These are phyloP conservation scores for Bucorvus abyssinicus DNA, from an alignment of 2,797 vertebrate species.

Conservation along the genomic window DNA sequence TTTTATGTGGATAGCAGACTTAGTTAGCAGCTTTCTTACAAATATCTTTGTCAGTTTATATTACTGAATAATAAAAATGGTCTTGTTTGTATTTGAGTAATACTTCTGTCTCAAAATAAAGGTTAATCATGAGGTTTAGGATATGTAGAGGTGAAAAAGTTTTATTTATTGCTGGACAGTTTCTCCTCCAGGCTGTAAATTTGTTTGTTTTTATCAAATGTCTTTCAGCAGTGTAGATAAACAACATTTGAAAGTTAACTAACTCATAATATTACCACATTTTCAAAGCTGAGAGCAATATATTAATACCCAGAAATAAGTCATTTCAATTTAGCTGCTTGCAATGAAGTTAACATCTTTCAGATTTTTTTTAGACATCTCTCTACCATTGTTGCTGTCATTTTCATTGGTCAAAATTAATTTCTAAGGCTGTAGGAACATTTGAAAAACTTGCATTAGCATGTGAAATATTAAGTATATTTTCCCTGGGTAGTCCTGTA, in stretches of 20 bases:
- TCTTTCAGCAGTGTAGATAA: constrained; percentile 1
- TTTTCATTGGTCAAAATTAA: neutral
- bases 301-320: neutral
- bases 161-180: neutral
- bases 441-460: neutral
- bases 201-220: neutral
- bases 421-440: neutral
- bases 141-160: neutral
- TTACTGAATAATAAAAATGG: neutral
- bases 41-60: neutral
- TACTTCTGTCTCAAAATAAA: neutral
- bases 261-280: neutral
- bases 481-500: neutral
- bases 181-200: neutral
- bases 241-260: neutral
- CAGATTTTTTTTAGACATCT: neutral
- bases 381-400: neutral
- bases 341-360: neutral
- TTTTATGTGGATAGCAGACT: neutral
- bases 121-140: constrained; percentile 3
- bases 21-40: constrained; percentile 11
- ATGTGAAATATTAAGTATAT: neutral
- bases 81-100: neutral
- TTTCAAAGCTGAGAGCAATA: neutral
- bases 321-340: neutral